These are phyloP conservation scores for Centropyge bicolor DNA, from an alignment of 2,797 vertebrate genomes.

Conservation along the genomic window DNA sequence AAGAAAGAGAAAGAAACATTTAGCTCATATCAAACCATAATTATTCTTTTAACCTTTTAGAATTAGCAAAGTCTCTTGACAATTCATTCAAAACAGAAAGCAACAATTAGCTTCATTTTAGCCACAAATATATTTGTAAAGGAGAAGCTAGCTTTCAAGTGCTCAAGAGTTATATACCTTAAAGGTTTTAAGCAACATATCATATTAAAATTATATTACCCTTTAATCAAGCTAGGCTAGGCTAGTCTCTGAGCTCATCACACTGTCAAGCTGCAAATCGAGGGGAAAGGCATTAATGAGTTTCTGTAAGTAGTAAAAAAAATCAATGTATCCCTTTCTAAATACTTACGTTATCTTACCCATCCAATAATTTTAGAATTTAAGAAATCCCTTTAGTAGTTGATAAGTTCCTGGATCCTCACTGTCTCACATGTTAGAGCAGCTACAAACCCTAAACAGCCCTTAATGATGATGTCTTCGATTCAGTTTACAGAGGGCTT, in stretches of 20 bases:
- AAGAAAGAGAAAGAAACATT: not conserved
- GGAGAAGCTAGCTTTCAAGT: not conserved
- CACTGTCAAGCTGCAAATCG: constrained; percentile 31
- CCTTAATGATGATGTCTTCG: constrained; percentile 54
- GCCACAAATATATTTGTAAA: constrained; percentile 3
- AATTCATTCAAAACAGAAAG: not conserved
- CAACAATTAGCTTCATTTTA: constrained; percentile 11
- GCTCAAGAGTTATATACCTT: not conserved
- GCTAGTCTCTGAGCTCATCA: not conserved
- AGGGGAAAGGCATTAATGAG: constrained; percentile 1
- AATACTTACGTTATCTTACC: not conserved
- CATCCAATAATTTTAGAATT: constrained; percentile 23
- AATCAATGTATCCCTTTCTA: not conserved
- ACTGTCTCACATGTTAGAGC: constrained; percentile 47
- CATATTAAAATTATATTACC: not conserved
- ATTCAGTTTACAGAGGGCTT: constrained; percentile 58
- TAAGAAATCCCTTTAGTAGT: constrained; percentile 27
- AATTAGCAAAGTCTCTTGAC: not conserved
- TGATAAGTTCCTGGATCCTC: constrained; percentile 28
- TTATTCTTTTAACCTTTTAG: not conserved
- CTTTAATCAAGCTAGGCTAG: constrained; percentile 1
- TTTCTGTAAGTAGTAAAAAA: not conserved
- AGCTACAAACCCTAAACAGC: constrained; percentile 47
- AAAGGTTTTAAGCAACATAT: not conserved
- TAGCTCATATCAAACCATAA: not conserved